Conservation (phyloP, 2,888 invertebrate genomes). For the Neocrepidodera transversa region DNA sequence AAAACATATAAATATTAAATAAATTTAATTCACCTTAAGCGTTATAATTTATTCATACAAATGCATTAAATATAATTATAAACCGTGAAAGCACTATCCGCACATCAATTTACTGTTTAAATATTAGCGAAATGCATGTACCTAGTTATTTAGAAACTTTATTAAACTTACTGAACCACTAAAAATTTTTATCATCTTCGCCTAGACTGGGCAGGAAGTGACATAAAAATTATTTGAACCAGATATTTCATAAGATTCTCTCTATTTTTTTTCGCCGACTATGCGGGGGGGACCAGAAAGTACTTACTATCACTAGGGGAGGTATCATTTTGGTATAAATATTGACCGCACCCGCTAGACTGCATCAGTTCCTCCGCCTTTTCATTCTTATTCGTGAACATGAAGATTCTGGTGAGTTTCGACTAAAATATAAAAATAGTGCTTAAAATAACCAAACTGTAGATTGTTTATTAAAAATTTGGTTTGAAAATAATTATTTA, state of each 20-base stretch:
- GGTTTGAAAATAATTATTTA: no score
- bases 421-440: no score
- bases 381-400: constrained; percentile 42
- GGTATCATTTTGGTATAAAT: constrained; percentile 47
- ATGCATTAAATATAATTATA: background rate
- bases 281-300: constrained; percentile 49
- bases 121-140: background rate
- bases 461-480: no score
- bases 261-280: constrained; percentile 30
- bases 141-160: background rate
- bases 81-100: background rate
- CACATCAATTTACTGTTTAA: background rate
- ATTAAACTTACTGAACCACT: background rate
- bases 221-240: constrained; percentile 12
- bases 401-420: constrained; percentile 50
- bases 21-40: no score
- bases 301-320: constrained; percentile 50
- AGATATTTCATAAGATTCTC: constrained; percentile 13
- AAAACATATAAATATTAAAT: no score
- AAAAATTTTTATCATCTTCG: constrained; percentile 8
- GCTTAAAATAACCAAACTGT: no score
- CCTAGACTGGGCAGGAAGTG: constrained; percentile 3
- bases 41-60: no score
- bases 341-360: constrained; percentile 43
- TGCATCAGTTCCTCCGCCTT: constrained; percentile 48